Conservation (phyloP, 2,797 vertebrate genomes). For the Mus minutoides region DNA sequence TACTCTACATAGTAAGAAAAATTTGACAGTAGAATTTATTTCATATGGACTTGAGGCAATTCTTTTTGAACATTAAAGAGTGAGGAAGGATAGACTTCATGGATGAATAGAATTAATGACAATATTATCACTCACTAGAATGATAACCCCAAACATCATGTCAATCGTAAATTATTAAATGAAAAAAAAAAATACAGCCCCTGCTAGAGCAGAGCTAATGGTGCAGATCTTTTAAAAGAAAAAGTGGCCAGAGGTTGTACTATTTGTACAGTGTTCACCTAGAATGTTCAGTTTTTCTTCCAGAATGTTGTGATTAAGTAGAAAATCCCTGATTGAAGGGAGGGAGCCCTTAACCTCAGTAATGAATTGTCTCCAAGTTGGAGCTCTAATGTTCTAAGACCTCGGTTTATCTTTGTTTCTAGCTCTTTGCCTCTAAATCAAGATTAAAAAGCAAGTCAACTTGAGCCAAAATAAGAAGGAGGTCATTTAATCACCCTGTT, state of each 20-base stretch:
- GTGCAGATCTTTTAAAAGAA: slow-evolving; percentile 76
- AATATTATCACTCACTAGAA: slow-evolving; percentile 73
- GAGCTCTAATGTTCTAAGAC: slow-evolving; percentile 76
- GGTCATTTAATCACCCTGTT: slow-evolving; percentile 90
- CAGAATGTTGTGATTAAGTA: slow-evolving; percentile 78
- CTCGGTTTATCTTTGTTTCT: slow-evolving; percentile 88
- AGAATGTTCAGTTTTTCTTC: slow-evolving; percentile 77
- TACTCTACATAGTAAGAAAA: background rate
- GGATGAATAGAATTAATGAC: slow-evolving; percentile 79
- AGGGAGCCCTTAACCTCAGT: slow-evolving; percentile 76
- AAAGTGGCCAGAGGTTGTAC: slow-evolving; percentile 52
- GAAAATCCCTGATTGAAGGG: slow-evolving; percentile 78
- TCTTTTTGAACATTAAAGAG: slow-evolving; percentile 62
- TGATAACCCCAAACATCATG: slow-evolving; percentile 72
- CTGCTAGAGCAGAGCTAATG: slow-evolving; percentile 80
- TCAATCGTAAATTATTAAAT: slow-evolving; percentile 82
- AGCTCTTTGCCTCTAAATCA: slow-evolving; percentile 86
- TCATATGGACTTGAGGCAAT: background rate
- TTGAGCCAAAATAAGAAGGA: slow-evolving; percentile 88
- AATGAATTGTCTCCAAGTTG: slow-evolving; percentile 73
- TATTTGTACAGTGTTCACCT: slow-evolving; percentile 74
- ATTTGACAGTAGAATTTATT: slow-evolving; percentile 54
- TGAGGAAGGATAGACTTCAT: slow-evolving; percentile 68
- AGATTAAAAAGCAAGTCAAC: slow-evolving; percentile 89
- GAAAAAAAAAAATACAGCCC: slow-evolving; percentile 72